Conservation (phyloP, 2,888 invertebrate species). For the Platycheirus rosarum region DNA sequence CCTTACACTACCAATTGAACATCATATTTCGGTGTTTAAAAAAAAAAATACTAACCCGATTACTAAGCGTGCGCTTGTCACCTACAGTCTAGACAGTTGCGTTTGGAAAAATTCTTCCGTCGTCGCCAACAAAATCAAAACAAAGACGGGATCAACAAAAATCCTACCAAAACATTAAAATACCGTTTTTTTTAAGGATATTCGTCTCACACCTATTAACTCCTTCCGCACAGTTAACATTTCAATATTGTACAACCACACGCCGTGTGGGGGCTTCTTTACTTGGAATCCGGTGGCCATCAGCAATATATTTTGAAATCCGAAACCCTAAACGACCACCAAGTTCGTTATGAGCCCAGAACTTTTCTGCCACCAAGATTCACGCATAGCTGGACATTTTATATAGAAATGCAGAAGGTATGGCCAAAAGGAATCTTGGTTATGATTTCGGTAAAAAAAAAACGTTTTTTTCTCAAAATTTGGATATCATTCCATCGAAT, state of each 20-base stretch:
- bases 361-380: constrained; percentile 37
- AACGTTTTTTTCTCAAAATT: constrained; percentile 41
- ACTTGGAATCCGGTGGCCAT: constrained; percentile 66
- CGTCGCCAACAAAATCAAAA: too few species aligned
- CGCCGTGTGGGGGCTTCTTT: constrained; percentile 54
- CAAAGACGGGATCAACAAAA: too few species aligned
- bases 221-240: constrained; percentile 69
- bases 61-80: constrained; percentile 4
- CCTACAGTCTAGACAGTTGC: constrained; percentile 23
- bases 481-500: constrained; percentile 41
- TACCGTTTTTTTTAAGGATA: constrained; percentile 28
- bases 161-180: constrained; percentile 21
- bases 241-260: constrained; percentile 65
- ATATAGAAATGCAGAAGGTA: not conserved
- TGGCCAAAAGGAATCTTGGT: constrained; percentile 13
- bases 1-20: not conserved
- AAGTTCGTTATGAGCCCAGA: constrained; percentile 33
- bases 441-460: constrained; percentile 15
- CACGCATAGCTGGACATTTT: constrained; percentile 34
- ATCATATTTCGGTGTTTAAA: too few species aligned
- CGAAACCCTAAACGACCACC: constrained; percentile 64
- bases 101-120: too few species aligned
- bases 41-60: not conserved
- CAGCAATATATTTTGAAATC: constrained; percentile 52
- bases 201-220: constrained; percentile 64